These are phyloP conservation scores for Clanis bilineata DNA, from an alignment of 2,888 invertebrate species.

Conservation along the genomic window DNA sequence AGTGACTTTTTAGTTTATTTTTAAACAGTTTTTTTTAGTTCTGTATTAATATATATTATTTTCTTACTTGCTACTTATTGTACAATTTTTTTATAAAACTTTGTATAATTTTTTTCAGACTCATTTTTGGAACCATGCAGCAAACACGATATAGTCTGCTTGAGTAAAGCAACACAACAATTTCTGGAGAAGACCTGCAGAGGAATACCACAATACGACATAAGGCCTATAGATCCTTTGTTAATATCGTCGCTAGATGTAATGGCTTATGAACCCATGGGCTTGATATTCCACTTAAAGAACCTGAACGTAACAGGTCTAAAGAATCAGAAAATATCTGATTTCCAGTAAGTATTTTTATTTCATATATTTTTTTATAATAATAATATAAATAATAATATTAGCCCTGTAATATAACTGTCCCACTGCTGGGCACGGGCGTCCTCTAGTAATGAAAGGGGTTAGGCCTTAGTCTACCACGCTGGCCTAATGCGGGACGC, in stretches of 20 bases:
- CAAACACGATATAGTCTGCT: constrained; percentile 55
- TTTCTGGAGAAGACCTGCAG: constrained; percentile 56
- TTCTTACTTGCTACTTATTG: too few species aligned
- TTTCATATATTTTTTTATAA: background rate
- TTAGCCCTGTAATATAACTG: too few species aligned
- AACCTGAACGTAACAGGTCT: constrained; percentile 60
- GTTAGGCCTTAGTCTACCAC: too few species aligned
- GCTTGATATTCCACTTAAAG: constrained; percentile 44
- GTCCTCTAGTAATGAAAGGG: too few species aligned
- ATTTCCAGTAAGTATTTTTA: constrained; percentile 53
- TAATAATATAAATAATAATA: too few species aligned
- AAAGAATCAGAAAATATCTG: constrained; percentile 52
- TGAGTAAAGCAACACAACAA: constrained; percentile 53
- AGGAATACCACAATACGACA: constrained; percentile 50
- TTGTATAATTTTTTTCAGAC: constrained; percentile 26
- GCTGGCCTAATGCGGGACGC: too few species aligned
- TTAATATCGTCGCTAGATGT: constrained; percentile 44
- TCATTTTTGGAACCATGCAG: constrained; percentile 46
- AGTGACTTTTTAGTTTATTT: too few species aligned
- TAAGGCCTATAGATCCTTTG: constrained; percentile 58
- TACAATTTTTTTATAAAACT: too few species aligned
- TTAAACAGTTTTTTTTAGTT: too few species aligned
- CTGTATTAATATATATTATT: too few species aligned
- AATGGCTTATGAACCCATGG: constrained; percentile 36
- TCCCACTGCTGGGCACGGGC: too few species aligned